Evolutionary conservation across 2,888 invertebrate species (phyloP), one percentile per base, ranked within the genome.

Genomic region (Xanthia togata): DNA sequence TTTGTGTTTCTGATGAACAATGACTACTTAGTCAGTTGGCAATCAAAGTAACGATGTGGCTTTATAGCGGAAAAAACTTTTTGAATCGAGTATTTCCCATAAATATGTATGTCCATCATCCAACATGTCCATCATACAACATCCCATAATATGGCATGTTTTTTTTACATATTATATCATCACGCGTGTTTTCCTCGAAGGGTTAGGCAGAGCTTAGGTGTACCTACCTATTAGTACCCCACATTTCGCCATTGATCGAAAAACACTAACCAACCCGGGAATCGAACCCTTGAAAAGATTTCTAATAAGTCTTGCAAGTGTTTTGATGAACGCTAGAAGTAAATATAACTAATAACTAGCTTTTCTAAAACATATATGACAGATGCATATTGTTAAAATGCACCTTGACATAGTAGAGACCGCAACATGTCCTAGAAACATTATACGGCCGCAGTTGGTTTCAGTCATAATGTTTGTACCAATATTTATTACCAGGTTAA

Each of bases 351-450:
- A 55, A 31, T 11, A 50, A 55, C 20, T 5, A 11, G 38, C 14
- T 55, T 38, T 68, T 68, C 17, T 47, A 62, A 67, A 63, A 70
- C 59, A 64, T 63, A 57, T 75, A 70, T 65, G 70, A 70, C 50
- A 60, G 38, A 77, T 81, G 59, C 38, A 68, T 76, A 73, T 83
- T 76, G 50, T 84, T 82, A 70, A 76, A 85, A 26, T 23, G 57
- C 91, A 92, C 94, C 95, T 94, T 95, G 94, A 93, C 92, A 91
- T 79, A 88, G 73, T 88, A 76, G 80, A 89, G 90, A 94, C 95
- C 95, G 89, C 95, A 93, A 82, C 79, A 81, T 91, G 94, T 85
- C 92, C 93, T 91, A 93, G 95, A 93, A 94, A 94, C 86, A 80
- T 88, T 85, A 95, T 86, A 92, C 87, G 84, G 72, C 81, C 82